Conservation (phyloP, 2,888 invertebrate genomes). For the Mantis religiosa region DNA sequence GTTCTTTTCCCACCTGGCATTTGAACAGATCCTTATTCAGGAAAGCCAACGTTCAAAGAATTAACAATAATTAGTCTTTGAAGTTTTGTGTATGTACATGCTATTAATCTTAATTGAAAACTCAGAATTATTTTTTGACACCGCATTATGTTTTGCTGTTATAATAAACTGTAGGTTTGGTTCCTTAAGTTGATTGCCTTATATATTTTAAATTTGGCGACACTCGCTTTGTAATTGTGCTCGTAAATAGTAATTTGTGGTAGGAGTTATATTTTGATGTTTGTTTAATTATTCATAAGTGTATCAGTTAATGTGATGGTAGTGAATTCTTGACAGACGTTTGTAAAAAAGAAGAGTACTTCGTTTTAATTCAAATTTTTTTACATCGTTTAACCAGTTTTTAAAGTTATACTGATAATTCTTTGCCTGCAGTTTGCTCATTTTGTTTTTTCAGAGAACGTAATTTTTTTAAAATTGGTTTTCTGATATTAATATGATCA, state of each 20-base stretch:
- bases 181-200: neutral
- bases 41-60: neutral
- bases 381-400: no score
- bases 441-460: no score
- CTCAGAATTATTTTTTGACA: neutral
- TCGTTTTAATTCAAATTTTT: neutral
- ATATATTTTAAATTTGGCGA: neutral
- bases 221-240: neutral
- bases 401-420: no score
- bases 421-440: no score
- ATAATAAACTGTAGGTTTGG: neutral
- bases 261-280: neutral
- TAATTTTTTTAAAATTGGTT: no score
- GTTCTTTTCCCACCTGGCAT: neutral
- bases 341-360: neutral
- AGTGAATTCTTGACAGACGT: neutral
- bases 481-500: no score
- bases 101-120: neutral
- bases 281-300: neutral
- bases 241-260: neutral
- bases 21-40: neutral
- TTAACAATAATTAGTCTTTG: neutral
- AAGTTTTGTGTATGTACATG: neutral
- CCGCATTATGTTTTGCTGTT: neutral
- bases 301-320: neutral